Evolutionary conservation across 2,888 invertebrate genomes (phyloP), one percentile per base, ranked within the genome.

Genomic region (Lordiphosa fenestrarum): DNA sequence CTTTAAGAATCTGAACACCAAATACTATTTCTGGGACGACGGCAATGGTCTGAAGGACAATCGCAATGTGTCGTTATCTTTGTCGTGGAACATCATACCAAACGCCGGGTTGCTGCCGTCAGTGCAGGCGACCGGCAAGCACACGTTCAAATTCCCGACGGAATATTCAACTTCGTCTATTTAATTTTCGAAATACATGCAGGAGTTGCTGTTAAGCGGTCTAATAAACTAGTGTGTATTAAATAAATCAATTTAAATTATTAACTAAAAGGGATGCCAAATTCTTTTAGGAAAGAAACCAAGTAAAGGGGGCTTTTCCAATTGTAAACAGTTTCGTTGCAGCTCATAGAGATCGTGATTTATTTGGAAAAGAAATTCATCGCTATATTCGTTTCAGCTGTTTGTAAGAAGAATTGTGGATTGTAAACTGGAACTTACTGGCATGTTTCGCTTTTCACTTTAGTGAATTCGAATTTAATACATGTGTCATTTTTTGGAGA

Each of bases 1-100:
- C 88, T 96, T 96, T 87, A 96, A 96, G 88, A 97, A 96, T 86
- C 94, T 97, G 92, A 96, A 98, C 89, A 96, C 98, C 2, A 99
- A 99, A 88, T 99, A 99, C 91, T 99, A 99, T 88, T 99, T 99
- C 91, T 98, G 98, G 96, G 99, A 99, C 92, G 99, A 99, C 91
- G 99, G 99, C 62, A 96, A 96, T 90, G 98, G 98, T 77, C 92
- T 99, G 49, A 96, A 93, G 88, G 96, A 94, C 57, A 97, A 99
- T 90, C 93, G 94, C 86, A 99, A 99, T 89, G 95, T 99, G 10
- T 98, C 98, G 0, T 91, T 99, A 57, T 95, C 95, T n/a, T 90
- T 99, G 37, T 96, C 97, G 0, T 99, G 97, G 97, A 99, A 99
- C 90, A 96, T 99, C 62, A 97, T 99, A 80, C 99, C 99, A 23